A percentile compares a stretch with the other conserved stretches of the same genome.
These are phyloP conservation scores for Aegotheles bennettii DNA, from an alignment of 2,113 vertebrate species.

Conservation along the genomic window DNA sequence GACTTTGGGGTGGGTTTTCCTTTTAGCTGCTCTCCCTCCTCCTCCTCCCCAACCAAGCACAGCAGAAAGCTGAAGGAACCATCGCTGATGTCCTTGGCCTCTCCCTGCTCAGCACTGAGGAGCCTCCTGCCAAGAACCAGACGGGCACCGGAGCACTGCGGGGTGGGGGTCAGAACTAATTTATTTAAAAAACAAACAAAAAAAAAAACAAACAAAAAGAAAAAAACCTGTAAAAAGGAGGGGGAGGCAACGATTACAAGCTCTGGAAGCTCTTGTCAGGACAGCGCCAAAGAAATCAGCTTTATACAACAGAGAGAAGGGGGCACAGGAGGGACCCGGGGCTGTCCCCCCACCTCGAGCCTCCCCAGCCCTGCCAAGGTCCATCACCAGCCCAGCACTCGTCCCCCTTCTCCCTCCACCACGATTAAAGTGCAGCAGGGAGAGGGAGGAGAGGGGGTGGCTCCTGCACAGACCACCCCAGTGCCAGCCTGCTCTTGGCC, in stretches of 20 bases:
- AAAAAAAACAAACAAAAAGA: not conserved
- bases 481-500: not conserved
- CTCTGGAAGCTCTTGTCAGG: conserved; percentile 66
- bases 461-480: not conserved
- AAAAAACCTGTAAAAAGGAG: not conserved
- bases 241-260: conserved; percentile 57
- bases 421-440: conserved; percentile 58
- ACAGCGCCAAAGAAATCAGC: conserved; percentile 1
- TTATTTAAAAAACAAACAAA: conserved; percentile 59
- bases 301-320: conserved; percentile 7
- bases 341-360: not conserved
- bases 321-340: not conserved
- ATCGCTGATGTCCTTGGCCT: too few relatives aligned
- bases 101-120: not conserved
- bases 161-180: conserved; percentile 44
- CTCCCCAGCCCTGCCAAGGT: not conserved
- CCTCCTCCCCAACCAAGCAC: not conserved
- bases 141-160: not conserved
- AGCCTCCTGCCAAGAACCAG: not conserved
- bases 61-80: not conserved
- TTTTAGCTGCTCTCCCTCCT: not conserved
- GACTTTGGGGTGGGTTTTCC: not conserved
- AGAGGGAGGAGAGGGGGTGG: not conserved
- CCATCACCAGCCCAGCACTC: not conserved
- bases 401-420: not conserved